Evolutionary conservation across 2,888 invertebrate species (phyloP).

Genomic region (Vanessa cardui): DNA sequence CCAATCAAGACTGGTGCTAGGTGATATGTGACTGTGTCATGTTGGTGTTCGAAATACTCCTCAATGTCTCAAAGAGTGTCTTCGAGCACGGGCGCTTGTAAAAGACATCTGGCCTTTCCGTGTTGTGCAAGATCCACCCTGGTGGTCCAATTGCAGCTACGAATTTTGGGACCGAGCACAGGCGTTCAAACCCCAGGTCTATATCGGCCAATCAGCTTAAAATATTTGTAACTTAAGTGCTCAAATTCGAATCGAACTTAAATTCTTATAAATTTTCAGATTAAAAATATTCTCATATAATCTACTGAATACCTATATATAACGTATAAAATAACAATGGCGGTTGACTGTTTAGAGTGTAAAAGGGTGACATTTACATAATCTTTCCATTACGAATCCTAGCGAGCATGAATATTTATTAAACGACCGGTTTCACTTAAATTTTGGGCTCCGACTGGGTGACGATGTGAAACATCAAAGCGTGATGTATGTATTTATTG

Average conservation of each 20-base stretch:
- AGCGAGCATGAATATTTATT: conserved; percentile 44
- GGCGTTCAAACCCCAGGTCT: too few relatives aligned
- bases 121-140: too few relatives aligned
- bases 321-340: conserved; percentile 21
- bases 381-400: conserved; percentile 42
- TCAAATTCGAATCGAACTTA: background rate
- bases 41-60: too few relatives aligned
- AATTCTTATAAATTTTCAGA: background rate
- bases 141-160: too few relatives aligned
- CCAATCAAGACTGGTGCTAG: too few relatives aligned
- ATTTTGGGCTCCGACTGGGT: conserved; percentile 37
- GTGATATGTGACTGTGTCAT: too few relatives aligned
- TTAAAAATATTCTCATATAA: background rate
- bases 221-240: too few relatives aligned
- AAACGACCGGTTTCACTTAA: conserved; percentile 40
- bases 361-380: conserved; percentile 41
- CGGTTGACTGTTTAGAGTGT: conserved; percentile 29
- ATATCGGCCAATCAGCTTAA: too few relatives aligned
- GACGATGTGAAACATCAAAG: conserved; percentile 18
- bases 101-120: too few relatives aligned
- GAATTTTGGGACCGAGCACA: too few relatives aligned
- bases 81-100: too few relatives aligned
- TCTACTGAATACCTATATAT: background rate
- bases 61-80: too few relatives aligned
- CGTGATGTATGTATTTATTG: background rate